Evolutionary conservation across 92 coral and sea anemone genomes (phyloP).

Genomic region (Phenganax marumi): DNA sequence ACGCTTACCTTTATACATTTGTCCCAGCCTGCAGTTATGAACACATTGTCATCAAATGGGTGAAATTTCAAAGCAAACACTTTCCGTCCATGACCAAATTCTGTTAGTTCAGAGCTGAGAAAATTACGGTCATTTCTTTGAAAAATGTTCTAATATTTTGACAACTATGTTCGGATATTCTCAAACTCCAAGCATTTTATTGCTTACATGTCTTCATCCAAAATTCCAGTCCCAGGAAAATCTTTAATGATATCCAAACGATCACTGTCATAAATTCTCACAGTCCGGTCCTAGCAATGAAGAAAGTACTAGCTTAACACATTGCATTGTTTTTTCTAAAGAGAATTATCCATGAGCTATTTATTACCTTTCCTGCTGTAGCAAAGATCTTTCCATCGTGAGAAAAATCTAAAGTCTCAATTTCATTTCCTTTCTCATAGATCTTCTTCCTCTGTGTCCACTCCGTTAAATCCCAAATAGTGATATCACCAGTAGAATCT

Average conservation of each 20-base stretch:
- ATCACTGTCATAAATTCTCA: constrained; percentile 82
- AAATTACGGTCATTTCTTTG: neutral
- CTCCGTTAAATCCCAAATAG: constrained; percentile 82
- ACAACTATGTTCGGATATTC: neutral
- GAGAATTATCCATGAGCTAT: neutral
- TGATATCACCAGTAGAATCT: constrained; percentile 91
- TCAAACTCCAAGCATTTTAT: constrained; percentile 6
- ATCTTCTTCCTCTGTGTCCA: constrained; percentile 65
- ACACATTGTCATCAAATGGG: constrained; percentile 97
- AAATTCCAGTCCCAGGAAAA: constrained; percentile 72
- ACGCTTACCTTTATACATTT: constrained; percentile 76
- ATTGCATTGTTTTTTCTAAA: neutral
- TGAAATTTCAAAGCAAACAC: constrained; percentile 89
- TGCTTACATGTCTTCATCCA: constrained; percentile 47
- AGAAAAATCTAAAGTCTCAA: constrained; percentile 88
- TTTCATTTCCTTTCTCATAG: constrained; percentile 89
- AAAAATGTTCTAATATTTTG: neutral
- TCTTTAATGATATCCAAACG: constrained; percentile 68
- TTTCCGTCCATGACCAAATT: constrained; percentile 92
- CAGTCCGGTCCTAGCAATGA: constrained; percentile 66
- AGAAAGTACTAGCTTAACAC: neutral
- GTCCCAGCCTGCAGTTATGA: constrained; percentile 98
- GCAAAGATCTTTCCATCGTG: constrained; percentile 97
- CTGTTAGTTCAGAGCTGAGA: constrained; percentile 67
- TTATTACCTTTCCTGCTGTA: constrained; percentile 84